These are phyloP conservation scores for Odontothrips loti DNA, from an alignment of 2,888 invertebrate genomes.

Conservation along the genomic window DNA sequence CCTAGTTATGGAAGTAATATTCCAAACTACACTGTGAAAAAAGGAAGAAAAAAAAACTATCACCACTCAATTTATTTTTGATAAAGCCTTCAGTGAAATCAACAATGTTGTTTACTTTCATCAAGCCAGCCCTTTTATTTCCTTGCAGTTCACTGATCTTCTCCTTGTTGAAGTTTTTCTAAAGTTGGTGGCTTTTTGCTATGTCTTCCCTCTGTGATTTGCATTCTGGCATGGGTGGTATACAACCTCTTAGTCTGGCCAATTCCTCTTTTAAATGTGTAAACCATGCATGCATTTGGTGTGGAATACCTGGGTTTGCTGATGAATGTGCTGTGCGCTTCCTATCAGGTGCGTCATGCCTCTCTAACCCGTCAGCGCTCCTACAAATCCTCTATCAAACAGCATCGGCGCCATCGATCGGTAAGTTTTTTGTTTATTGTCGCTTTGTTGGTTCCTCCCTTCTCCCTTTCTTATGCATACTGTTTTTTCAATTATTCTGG, in stretches of 20 bases:
- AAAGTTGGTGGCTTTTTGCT: not conserved
- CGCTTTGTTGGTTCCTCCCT: not conserved
- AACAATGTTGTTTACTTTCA: no score
- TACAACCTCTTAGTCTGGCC: no score
- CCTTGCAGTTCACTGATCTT: no score
- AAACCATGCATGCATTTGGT: slow-evolving; percentile 28
- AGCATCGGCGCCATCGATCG: slow-evolving; percentile 43
- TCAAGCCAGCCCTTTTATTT: not conserved
- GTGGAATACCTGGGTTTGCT: slow-evolving; percentile 27
- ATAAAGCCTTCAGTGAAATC: no score
- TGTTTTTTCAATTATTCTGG: not conserved
- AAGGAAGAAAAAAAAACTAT: no score
- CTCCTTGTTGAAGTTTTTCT: not conserved
- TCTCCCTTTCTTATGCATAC: not conserved
- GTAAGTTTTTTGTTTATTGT: slow-evolving; percentile 39
- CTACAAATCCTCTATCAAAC: slow-evolving; percentile 58
- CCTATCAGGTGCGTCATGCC: slow-evolving; percentile 63
- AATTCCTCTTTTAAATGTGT: slow-evolving; percentile 19
- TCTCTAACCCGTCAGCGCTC: slow-evolving; percentile 62
- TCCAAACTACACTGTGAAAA: no score
- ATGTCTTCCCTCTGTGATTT: not conserved
- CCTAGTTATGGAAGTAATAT: no score
- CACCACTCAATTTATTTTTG: no score
- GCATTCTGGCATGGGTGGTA: not conserved
- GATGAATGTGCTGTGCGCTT: slow-evolving; percentile 13